These are phyloP conservation scores for Typhlomys cinereus DNA, from an alignment of 2,113 vertebrate genomes.

Conservation along the genomic window DNA sequence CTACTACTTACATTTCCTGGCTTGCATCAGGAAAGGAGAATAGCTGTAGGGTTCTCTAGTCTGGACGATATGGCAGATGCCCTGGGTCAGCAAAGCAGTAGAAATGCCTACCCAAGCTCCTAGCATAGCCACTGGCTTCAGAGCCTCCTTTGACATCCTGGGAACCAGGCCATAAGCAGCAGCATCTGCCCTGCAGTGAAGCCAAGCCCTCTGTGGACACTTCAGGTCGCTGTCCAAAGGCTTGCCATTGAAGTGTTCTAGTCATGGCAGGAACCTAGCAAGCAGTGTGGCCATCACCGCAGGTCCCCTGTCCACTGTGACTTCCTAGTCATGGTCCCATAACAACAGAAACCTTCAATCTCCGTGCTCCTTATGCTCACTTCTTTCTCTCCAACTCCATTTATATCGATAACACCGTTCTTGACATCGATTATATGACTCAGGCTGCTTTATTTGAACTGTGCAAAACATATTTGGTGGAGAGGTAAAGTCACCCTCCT, in stretches of 20 bases:
- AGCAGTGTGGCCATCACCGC: background rate
- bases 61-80: background rate
- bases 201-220: too few species aligned
- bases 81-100: conserved; percentile 28
- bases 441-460: too few species aligned
- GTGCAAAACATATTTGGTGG: too few species aligned
- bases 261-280: background rate
- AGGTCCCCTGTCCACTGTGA: background rate
- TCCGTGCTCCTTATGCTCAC: background rate
- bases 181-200: background rate
- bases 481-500: too few species aligned
- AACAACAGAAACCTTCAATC: background rate
- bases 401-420: background rate
- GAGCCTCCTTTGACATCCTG: background rate
- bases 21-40: conserved; percentile 7
- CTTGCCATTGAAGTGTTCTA: background rate
- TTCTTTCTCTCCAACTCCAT: background rate
- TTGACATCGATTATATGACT: background rate
- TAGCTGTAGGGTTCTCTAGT: background rate
- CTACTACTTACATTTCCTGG: background rate
- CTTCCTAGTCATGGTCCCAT: background rate
- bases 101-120: background rate
- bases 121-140: background rate
- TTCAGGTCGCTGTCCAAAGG: background rate
- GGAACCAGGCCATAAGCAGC: background rate